Evolutionary conservation across 2,113 vertebrate species (phyloP).

Genomic region (Daboia siamensis): DNA sequence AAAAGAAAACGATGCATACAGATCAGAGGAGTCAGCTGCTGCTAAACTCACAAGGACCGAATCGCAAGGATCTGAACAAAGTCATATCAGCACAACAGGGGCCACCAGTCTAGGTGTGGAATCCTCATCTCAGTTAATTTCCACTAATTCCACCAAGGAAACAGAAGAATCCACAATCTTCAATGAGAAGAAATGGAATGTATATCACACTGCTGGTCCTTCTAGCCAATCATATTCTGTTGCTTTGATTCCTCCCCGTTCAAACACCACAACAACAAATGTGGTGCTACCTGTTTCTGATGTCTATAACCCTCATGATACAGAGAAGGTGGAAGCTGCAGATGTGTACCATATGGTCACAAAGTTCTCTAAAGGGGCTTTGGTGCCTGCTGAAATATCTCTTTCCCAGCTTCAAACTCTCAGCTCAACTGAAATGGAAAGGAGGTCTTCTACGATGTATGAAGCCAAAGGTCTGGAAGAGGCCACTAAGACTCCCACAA

Average conservation of each 20-base stretch:
- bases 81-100: neutral
- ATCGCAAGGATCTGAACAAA: neutral
- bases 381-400: neutral
- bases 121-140: neutral
- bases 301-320: neutral
- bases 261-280: neutral
- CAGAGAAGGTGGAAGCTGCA: neutral
- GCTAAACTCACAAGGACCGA: neutral
- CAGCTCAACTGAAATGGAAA: neutral
- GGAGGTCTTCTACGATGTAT: neutral
- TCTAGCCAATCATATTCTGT: neutral
- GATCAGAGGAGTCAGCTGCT: no score
- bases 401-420: neutral
- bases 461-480: neutral
- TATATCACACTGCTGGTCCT: no score
- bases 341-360: no score
- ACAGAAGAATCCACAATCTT: neutral
- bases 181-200: neutral
- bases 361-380: no score
- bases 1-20: neutral
- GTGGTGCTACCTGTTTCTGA: neutral
- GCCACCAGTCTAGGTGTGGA: neutral
- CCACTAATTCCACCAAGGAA: no score
- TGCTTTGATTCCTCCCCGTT: neutral
- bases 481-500: neutral